Evolutionary conservation across 2,888 invertebrate genomes (phyloP), one percentile per base, ranked within the genome.

Genomic region (Cosmia pyralina): DNA sequence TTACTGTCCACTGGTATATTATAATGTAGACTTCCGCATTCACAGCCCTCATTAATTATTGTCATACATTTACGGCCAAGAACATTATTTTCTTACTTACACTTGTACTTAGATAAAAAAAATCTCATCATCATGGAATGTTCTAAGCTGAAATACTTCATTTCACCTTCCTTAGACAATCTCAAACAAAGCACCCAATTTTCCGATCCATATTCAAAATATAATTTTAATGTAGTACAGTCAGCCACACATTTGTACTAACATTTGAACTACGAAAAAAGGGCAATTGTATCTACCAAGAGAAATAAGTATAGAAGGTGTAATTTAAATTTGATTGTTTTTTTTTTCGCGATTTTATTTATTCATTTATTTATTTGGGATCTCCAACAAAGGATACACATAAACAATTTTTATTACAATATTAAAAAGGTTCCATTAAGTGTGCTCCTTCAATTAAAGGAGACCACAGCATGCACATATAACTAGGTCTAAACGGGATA

Each of bases 251-350:
- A 11, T 55, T 38, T 48, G 17, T 13, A 60, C n/a, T 50, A 22
- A 50, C 7, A 46, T 75, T n/a, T 71, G 15, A 69, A 52, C 19
- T 46, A 28, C 17, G 10, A 68, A 77, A 77, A 48, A 28, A 28
- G 28, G 28, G 60, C 15, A 60, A 55, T 72, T 60, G 19, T 60
- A 38, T 65, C 28, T 19, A 46, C 19, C n/a, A 65, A 60, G 17
- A 81, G 53, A 48, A 70, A 22, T 17, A 38, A 64, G n/a, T 46
- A 60, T 44, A 22, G 3, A 38, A 38, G 38, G 38, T 38, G 38
- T 38, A 38, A 38, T 38, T 38, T 38, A 38, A 38, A 38, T 38
- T 28, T 28, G 28, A 28, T 28, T 28, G 28, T 28, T 28, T 28
- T 28, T 28, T 28, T 28, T 28, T 28, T 28, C 28, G 28, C 28